Conservation (phyloP, 92 coral and sea anemone genomes). For the Zoanthus gigantus region DNA sequence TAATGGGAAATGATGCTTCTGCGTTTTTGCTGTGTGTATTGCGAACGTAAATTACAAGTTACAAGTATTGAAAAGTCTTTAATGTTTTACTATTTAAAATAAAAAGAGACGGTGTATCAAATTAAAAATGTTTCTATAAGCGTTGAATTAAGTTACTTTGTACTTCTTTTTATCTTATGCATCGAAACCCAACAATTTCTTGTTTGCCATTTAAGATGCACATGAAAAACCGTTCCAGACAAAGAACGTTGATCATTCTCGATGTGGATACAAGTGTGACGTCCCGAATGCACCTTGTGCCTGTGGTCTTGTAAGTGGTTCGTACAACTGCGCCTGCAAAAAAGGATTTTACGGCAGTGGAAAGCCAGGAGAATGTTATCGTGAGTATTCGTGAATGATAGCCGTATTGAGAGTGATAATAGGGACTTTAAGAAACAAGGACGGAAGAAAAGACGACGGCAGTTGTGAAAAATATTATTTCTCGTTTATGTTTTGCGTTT, state of each 20-base stretch:
- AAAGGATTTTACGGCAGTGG: slow-evolving; percentile 76
- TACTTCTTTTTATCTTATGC: background rate
- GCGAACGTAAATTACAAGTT: no score
- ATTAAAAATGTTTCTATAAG: background rate
- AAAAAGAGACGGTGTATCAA: no score
- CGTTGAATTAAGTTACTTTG: background rate
- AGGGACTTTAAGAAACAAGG: no score
- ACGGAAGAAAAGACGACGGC: no score
- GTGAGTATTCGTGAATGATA: slow-evolving; percentile 41
- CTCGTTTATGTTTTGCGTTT: no score
- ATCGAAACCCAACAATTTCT: background rate
- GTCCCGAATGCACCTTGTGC: slow-evolving; percentile 56
- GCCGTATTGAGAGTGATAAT: background rate
- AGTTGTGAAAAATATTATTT: no score
- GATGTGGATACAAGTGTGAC: slow-evolving; percentile 67
- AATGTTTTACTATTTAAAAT: no score
- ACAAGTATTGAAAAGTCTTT: no score
- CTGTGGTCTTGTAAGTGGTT: slow-evolving; percentile 86
- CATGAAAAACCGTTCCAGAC: slow-evolving; percentile 69
- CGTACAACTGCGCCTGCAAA: slow-evolving; percentile 80
- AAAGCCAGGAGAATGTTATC: slow-evolving; percentile 57
- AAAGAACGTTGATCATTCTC: slow-evolving; percentile 39
- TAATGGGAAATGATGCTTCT: no score
- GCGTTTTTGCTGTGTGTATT: no score
- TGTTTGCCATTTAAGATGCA: slow-evolving; percentile 63